Percentiles rank a stretch among this genome's conserved stretches.
These are phyloP conservation scores for Sminthurinus signatus DNA, from an alignment of 1,140 invertebrate genomes.

Conservation along the genomic window DNA sequence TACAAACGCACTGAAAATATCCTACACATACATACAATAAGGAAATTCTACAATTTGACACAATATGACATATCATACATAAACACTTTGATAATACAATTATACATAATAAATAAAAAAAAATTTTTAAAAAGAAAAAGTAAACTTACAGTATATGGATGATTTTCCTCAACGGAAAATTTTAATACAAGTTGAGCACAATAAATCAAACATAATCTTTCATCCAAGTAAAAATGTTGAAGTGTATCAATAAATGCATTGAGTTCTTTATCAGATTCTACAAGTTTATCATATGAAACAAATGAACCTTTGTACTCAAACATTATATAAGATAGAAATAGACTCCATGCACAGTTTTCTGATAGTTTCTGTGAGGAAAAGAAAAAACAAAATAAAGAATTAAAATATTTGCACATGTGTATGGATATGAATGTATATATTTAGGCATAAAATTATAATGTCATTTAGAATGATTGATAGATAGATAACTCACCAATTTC, in stretches of 20 bases:
- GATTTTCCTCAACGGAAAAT: not conserved
- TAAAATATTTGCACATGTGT: too few relatives aligned
- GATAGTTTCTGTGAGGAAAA: slow-evolving; percentile 20
- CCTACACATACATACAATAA: slow-evolving; percentile 19
- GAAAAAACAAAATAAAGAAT: too few relatives aligned
- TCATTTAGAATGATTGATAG: too few relatives aligned
- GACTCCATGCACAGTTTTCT: slow-evolving; percentile 15
- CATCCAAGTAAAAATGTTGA: slow-evolving; percentile 23
- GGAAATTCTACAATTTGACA: not conserved
- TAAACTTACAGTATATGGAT: slow-evolving; percentile 27
- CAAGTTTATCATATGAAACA: slow-evolving; percentile 16
- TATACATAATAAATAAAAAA: too few relatives aligned
- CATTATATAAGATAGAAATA: slow-evolving; percentile 29
- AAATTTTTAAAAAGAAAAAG: too few relatives aligned
- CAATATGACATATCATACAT: too few relatives aligned
- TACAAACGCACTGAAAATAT: slow-evolving; percentile 24
- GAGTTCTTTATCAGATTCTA: slow-evolving; percentile 9
- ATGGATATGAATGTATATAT: too few relatives aligned
- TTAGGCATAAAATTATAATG: too few relatives aligned
- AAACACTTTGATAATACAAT: too few relatives aligned
- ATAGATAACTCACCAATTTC: slow-evolving; percentile 19
- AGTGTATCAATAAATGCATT: not conserved
- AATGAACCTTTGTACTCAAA: slow-evolving; percentile 34
- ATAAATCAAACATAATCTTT: slow-evolving; percentile 29
- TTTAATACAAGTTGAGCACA: slow-evolving; percentile 29